Evolutionary conservation across 2,888 invertebrate species (phyloP).

Genomic region (Germaria angustata): DNA sequence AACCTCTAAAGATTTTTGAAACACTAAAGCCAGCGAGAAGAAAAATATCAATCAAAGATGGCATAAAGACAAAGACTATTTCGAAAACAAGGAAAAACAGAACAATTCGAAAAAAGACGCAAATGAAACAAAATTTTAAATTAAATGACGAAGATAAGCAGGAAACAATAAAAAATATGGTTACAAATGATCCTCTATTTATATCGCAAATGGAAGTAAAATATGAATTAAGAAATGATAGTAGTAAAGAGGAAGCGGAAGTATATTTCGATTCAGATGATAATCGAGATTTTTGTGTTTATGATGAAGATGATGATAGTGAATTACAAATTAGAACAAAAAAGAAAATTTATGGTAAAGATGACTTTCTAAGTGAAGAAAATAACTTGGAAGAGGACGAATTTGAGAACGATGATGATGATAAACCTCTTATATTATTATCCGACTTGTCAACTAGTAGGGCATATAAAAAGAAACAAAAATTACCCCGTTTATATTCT

Average conservation of each 20-base stretch:
- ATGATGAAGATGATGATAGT: slow-evolving; percentile 33
- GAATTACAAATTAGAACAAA: background rate
- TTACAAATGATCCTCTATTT: slow-evolving; percentile 43
- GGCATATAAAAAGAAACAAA: slow-evolving; percentile 17
- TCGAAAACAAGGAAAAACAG: background rate
- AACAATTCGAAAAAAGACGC: background rate
- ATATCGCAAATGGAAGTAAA: slow-evolving; percentile 36
- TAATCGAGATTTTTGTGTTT: background rate
- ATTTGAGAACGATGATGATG: slow-evolving; percentile 16
- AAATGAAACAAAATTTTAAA: background rate
- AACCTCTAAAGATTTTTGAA: slow-evolving; percentile 48
- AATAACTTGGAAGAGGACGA: background rate
- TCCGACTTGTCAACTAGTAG: background rate
- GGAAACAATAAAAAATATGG: background rate
- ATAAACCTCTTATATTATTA: slow-evolving; percentile 49
- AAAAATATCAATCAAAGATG: slow-evolving; percentile 10
- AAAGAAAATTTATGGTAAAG: background rate
- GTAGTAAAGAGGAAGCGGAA: slow-evolving; percentile 25
- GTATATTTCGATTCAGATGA: background rate
- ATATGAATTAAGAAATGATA: slow-evolving; percentile 27
- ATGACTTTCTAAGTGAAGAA: background rate
- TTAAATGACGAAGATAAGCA: background rate
- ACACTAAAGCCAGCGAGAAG: slow-evolving; percentile 18
- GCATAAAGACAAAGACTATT: background rate
- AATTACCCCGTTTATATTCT: slow-evolving; percentile 40